These are phyloP conservation scores for Manduca sexta DNA, from an alignment of 1,140 invertebrate genomes.

Conservation along the genomic window DNA sequence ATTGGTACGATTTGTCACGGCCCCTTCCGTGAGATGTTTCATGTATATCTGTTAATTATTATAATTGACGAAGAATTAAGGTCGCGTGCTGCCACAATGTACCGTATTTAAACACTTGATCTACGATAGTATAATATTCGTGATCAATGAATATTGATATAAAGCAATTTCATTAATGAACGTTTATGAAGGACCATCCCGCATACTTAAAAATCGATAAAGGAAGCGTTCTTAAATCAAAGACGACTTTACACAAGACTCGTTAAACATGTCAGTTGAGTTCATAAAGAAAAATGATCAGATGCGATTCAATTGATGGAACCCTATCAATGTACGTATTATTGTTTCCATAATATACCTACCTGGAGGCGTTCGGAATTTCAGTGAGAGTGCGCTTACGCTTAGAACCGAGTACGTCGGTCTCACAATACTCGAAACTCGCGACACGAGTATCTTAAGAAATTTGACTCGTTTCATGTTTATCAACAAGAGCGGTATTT, in stretches of 20 bases:
- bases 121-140: conserved; percentile 36
- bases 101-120: conserved; percentile 13
- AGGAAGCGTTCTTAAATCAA: conserved; percentile 22
- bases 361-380: conserved; percentile 32
- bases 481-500: background rate
- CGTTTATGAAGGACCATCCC: conserved; percentile 33
- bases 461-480: conserved; percentile 7
- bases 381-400: conserved; percentile 37
- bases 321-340: conserved; percentile 25
- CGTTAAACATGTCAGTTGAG: conserved; percentile 17
- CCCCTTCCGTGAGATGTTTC: conserved; percentile 19
- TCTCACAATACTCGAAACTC: conserved; percentile 33
- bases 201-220: conserved; percentile 35
- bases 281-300: conserved; percentile 19
- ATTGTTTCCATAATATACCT: conserved; percentile 30
- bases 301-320: conserved; percentile 22
- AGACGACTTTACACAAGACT: conserved; percentile 15
- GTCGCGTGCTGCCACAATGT: conserved; percentile 10
- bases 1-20: conserved; percentile 30
- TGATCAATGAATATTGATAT: conserved; percentile 32
- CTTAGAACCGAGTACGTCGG: conserved; percentile 41
- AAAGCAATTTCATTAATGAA: conserved; percentile 43
- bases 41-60: conserved; percentile 40
- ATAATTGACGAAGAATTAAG: conserved; percentile 30
- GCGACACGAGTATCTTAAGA: conserved; percentile 16